Conservation (phyloP, 2,888 invertebrate species). For the Seira musarum region DNA sequence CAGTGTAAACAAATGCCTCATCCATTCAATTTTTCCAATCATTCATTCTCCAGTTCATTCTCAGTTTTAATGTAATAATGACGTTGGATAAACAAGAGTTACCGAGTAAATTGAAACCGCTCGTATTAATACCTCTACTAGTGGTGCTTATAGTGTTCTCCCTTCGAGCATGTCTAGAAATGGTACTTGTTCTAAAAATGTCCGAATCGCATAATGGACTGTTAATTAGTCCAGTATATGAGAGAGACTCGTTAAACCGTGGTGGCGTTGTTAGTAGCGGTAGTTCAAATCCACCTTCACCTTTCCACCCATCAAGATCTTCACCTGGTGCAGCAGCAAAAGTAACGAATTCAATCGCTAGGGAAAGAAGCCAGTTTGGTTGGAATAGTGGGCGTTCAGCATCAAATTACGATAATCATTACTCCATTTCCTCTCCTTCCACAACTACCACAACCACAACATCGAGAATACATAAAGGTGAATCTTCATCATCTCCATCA, state of each 20-base stretch:
- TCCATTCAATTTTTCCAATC: too few species aligned
- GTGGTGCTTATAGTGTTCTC: conserved; percentile 32
- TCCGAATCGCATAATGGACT: conserved; percentile 27
- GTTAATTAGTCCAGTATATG: conserved; percentile 20
- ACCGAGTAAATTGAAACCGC: conserved; percentile 32
- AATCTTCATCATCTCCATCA: background rate
- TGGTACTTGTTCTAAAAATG: conserved; percentile 37
- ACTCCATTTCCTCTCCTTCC: conserved; percentile 13
- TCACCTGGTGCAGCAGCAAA: background rate
- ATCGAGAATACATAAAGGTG: background rate
- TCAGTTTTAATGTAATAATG: conserved; percentile 32
- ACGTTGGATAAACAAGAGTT: conserved; percentile 37
- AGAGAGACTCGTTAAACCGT: conserved; percentile 29
- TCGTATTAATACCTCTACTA: conserved; percentile 39
- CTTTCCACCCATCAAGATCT: background rate
- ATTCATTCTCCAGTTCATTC: too few species aligned
- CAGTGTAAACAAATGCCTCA: too few species aligned
- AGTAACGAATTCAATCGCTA: background rate
- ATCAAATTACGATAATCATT: conserved; percentile 29
- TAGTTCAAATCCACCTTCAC: conserved; percentile 11
- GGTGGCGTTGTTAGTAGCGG: background rate
- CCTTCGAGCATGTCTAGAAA: conserved; percentile 49
- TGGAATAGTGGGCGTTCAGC: conserved; percentile 44
- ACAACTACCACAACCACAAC: background rate
- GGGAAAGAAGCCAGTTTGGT: conserved; percentile 47